Base-by-base conservation (phyloP, 2,888 invertebrate species). In the Ligdia adustata region DNA sequence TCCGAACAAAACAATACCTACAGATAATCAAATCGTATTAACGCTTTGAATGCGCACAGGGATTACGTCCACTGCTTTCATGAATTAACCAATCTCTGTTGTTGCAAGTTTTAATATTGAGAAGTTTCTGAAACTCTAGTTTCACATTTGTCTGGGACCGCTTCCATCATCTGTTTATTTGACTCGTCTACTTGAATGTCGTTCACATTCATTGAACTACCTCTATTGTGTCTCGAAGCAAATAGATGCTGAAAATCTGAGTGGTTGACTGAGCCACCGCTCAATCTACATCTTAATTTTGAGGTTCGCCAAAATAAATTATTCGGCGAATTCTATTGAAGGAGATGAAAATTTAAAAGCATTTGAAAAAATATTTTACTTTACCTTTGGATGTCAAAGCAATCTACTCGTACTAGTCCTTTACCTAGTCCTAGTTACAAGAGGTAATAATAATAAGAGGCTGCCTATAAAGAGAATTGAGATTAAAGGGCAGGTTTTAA, bases 1-100 rank as follows among this genome's bases (percentile, higher is more conserved):
- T n/a, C 57, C 57, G 56, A 53, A 59, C 66, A 45, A 66, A 60
- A 72, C 69, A 73, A 72, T 71, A 60, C 57, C 62, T 43, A 48
- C 43, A 53, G 57, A 57, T 68, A 69, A 75, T 72, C 74, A 72
- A 73, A 72, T 72, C 65, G 60, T 72, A 69, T 72, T 69, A 72
- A 67, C 66, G 60, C 63, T 63, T 55, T 66, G 64, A 65, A 64
- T 64, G 64, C 62, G 63, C 60, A 60, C 51, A 46, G 29, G 55
- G 62, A 64, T 67, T 66, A 72, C 45, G 48, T 54, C 43, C 43
- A 29, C 52, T 47, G 50, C 47, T 57, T 49, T 49, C 49, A 43
- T 40, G 43, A 47, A 38, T 29, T 28, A 22, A 28, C 44, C 31
- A 45, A 57, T 53, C 55, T 55, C 49, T 46, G 38, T 42, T 50